A percentile compares a stretch with the other conserved stretches of the same genome.
These are phyloP conservation scores for Apeira syringaria DNA, from an alignment of 2,888 invertebrate genomes.

Conservation along the genomic window DNA sequence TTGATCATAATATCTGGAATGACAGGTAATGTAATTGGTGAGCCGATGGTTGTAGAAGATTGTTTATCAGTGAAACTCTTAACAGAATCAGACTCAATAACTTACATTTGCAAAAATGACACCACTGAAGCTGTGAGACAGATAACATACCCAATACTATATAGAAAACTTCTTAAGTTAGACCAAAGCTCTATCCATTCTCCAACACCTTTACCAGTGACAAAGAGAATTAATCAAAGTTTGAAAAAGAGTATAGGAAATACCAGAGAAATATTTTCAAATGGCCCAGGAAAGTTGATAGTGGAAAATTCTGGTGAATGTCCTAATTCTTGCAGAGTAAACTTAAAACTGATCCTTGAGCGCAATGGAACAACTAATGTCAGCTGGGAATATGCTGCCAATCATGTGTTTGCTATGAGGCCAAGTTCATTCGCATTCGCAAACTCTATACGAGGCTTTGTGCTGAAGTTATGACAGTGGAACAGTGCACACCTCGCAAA, in stretches of 20 bases:
- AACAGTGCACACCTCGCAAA: constrained; percentile 78
- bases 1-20: constrained; percentile 88
- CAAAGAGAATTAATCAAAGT: constrained; percentile 79
- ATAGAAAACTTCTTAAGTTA: constrained; percentile 59
- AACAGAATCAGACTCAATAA: constrained; percentile 77
- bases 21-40: constrained; percentile 86
- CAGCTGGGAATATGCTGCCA: constrained; percentile 85
- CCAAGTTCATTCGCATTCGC: constrained; percentile 87
- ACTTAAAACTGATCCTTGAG: constrained; percentile 82
- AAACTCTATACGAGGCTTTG: constrained; percentile 87
- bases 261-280: constrained; percentile 81
- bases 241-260: constrained; percentile 82
- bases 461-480: constrained; percentile 94
- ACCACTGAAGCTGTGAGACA: constrained; percentile 79
- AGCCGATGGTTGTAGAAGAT: constrained; percentile 83
- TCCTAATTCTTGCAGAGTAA: constrained; percentile 86
- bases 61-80: constrained; percentile 84
- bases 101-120: constrained; percentile 84
- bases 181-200: constrained; percentile 51
- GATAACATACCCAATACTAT: constrained; percentile 58
- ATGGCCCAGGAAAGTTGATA: constrained; percentile 86
- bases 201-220: constrained; percentile 52
- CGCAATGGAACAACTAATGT: constrained; percentile 79
- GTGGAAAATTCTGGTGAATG: constrained; percentile 89
- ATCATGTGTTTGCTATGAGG: constrained; percentile 88